Evolutionary conservation across 2,797 vertebrate genomes (phyloP), one percentile per base, ranked within the genome.

Genomic region (Chloroceryle amazona): DNA sequence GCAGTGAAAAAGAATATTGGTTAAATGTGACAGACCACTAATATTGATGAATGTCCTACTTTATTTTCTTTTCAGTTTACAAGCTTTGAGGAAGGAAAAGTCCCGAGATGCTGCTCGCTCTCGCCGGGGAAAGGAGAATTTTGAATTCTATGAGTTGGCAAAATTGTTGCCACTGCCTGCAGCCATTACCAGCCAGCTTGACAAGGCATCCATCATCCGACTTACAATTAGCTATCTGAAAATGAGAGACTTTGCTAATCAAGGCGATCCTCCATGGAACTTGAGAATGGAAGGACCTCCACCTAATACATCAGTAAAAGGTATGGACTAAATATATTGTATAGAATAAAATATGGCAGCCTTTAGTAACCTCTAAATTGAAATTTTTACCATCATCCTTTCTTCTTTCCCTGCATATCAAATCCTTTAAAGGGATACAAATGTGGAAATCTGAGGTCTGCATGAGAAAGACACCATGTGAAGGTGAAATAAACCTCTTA

Each of bases 211-310:
- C 98, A 99, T 99, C 98, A 99, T 99, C 95, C 98, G 99, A 88
- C 99, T 99, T 95, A 99, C 99, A 98, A 99, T 99, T 98, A 99
- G 99, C 98, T 99, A 99, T 98, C 98, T 99, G 98, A 99, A 99
- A 98, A 99, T 99, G 99, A 99, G 99, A 96, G 99, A 99, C 98
- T 99, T 99, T 94, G 99, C 99, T 98, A 99, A 99, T 98, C 99
- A 99, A 97, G 99, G 99, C 2, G 99, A 99, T 98, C 99, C 99
- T 72, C 99, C 99, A 0, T 99, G 99, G 99, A 99, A 99, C 98
- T 98, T 99, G 98, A 98, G 99, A 92, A 98, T 99, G 94, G 99
- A 99, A 98, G 99, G 99, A 71, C 99, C 99, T 66, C 99, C 99
- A 28, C 99, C 99, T 55, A 99, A 99, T 98, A 99, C 99, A 68